Evolutionary conservation across 2,888 invertebrate species (phyloP), one percentile per base, ranked within the genome.

Genomic region (Anoplius nigerrimus): DNA sequence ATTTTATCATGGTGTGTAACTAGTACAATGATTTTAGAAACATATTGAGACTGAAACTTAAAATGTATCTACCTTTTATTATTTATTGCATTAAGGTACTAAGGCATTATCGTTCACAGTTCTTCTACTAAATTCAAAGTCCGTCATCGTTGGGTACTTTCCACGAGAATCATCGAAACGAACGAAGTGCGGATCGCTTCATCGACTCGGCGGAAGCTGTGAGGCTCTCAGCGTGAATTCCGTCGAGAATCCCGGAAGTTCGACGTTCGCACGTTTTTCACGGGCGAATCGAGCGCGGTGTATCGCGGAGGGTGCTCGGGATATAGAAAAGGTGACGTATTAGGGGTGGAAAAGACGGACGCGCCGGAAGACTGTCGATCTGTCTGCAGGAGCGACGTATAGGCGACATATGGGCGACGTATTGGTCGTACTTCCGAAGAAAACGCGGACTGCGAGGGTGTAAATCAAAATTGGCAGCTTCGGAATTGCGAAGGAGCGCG

Each of bases 381-480:
- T 57, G 56, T 60, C 66, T 55, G 34, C n/a, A 60, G 45, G 46
- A 42, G 42, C 58, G 62, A 48, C 59, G 45, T 51, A 46, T 34
- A 27, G 58, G 34, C 34, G 21, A 53, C 2, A 52, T 5, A 53
- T 18, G 27, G n/a, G 15, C 18, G 18, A 0, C 24, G 18, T 18
- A 4, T 18, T 8, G 6, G 18, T 11, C 18, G 24, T 27, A 46
- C 48, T 16, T 63, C 56, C 43, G 18, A 67, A 43, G 42, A 51
- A 48, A 27, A 22, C 34, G 34, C 34, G 34, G 34, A 59, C 45
- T 20, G 66, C 48, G 46, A 54, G 20, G 59, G 70, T 72, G 71
- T 78, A 80, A 82, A 83, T 82, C 80, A 80, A 76, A 80, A 79
- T 77, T 79, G 82, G 74, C 79, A 69, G 75, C 46, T 76, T 54